Base-by-base conservation (phyloP, 2,888 invertebrate genomes). In the Geophilus truncorum region DNA sequence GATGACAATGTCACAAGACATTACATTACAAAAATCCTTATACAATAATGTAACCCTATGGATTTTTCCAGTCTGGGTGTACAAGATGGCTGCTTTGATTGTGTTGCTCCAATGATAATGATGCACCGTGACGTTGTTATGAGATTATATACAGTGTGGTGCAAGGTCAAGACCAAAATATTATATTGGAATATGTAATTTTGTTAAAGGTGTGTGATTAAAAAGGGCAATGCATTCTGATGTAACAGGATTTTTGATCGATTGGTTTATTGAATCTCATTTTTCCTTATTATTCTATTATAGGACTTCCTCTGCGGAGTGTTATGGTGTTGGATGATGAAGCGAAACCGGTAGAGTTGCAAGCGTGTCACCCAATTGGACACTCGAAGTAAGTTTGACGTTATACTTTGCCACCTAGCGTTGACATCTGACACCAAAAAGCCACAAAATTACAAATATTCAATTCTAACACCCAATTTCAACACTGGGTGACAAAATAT, bases 291-390 rank as follows among this genome's bases (percentile, higher is more conserved):
- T 32, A 15, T 81, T 77, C 78, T 77, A n/a, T 80, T 81, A 15
- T 75, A 84, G 85, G 85, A n/a, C 82, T 85, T 77, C 85, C 85
- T 1, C 91, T 95, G 10, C 89, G 93, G 84, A 95, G 95, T 1
- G 91, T 94, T 78, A 89, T 96, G 82, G 92, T 93, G 76, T 88
- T 96, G 83, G 96, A 96, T 85, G 94, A 95, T 83, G 94, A 94
- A 85, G 93, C 96, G 0, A 90, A 94, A 81, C 97, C 97, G 0
- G 95, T 96, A 0, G 95, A 94, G 81, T 88, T 97, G 82, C 96
- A 97, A 88, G 93, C 95, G 23, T 97, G 97, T 86, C 96, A 97
- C 88, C 97, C 97, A 0, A 92, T 92, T 86, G 96, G 96, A 83
- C 95, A 96, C 88, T 96, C 96, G 76, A 93, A 93, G 94, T 85